Percentiles rank a stretch among this genome's conserved stretches.
Evolutionary conservation across 2,113 vertebrate genomes (phyloP).

Genomic region (Connochaetes taurinus): DNA sequence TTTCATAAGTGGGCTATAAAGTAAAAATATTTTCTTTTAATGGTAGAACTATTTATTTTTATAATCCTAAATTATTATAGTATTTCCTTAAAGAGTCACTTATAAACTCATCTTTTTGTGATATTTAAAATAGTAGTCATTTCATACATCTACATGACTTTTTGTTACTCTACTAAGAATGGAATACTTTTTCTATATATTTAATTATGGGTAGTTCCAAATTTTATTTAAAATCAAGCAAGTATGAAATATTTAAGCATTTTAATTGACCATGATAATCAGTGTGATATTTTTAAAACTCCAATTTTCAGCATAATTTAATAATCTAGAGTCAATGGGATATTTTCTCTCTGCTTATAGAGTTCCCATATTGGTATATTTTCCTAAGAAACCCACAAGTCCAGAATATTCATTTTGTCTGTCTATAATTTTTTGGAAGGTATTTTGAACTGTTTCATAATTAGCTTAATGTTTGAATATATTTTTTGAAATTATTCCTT

Average conservation of each 20-base stretch:
- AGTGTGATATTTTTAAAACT: background rate
- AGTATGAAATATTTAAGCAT: background rate
- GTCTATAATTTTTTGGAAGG: background rate
- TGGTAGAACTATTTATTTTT: background rate
- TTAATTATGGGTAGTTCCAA: background rate
- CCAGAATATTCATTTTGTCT: background rate
- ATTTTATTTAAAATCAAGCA: constrained; percentile 30
- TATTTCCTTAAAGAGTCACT: constrained; percentile 26
- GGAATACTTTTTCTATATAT: background rate
- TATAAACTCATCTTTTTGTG: background rate
- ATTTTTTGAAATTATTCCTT: constrained; percentile 33
- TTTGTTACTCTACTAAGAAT: background rate
- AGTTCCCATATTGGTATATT: background rate
- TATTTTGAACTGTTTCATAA: background rate
- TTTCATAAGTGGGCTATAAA: constrained; percentile 37
- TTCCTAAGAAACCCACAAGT: background rate
- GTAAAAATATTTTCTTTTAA: constrained; percentile 29
- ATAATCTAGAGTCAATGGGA: background rate
- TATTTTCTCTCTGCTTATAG: background rate
- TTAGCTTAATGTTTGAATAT: constrained; percentile 16
- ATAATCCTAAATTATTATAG: background rate
- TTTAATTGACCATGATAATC: background rate
- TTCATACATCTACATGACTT: background rate
- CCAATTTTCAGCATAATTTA: background rate
- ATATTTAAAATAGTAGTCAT: constrained; percentile 18